phyloP scores from a whole-genome alignment of 2,113 vertebrate species.

The Heterocephalus glaber region DNA sequence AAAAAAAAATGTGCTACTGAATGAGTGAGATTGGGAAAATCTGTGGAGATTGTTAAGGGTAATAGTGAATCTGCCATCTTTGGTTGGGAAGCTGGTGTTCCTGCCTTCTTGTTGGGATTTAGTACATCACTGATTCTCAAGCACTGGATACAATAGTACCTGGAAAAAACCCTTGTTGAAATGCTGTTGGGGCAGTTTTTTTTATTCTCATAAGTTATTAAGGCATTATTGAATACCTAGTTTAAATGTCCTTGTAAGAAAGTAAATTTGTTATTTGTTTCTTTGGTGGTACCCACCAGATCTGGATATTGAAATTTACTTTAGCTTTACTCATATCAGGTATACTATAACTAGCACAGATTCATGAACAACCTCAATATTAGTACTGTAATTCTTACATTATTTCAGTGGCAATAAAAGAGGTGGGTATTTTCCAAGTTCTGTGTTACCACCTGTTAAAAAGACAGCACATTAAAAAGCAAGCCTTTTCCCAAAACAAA shows the following conservation, averaged over 20 bases:
- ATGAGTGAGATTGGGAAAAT: neutral
- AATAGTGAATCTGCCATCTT: neutral
- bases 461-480: slow-evolving; percentile 21
- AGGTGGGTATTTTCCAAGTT: neutral
- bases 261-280: slow-evolving; percentile 41
- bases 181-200: neutral
- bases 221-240: neutral
- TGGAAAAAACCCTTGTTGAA: slow-evolving; percentile 21
- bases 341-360: neutral
- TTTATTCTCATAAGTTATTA: neutral
- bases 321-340: neutral
- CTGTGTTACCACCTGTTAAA: neutral
- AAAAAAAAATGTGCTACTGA: neutral
- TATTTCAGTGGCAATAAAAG: slow-evolving; percentile 31
- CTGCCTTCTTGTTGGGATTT: neutral
- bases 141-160: neutral
- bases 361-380: neutral
- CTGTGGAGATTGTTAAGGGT: neutral
- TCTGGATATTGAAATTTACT: neutral
- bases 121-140: neutral
- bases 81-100: neutral
- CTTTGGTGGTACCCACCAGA: neutral
- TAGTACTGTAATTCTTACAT: neutral
- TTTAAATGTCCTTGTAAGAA: slow-evolving; percentile 34
- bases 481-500: neutral